Base-by-base conservation (phyloP, 2,113 vertebrate species). In the Probosciger aterrimus region DNA sequence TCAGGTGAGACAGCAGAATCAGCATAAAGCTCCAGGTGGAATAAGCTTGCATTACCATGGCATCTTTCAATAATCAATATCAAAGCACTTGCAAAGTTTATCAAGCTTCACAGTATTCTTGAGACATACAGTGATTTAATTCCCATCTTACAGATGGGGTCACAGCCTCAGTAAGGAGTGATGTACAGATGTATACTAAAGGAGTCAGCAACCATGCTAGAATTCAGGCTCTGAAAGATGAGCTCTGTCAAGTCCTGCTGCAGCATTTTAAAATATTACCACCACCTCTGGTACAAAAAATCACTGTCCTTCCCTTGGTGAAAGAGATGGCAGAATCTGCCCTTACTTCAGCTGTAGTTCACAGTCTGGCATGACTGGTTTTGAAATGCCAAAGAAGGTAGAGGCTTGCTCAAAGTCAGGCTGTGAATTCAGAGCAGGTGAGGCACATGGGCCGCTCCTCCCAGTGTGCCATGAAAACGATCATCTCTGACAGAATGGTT, bases 201-300 rank as follows among this genome's bases (percentile, higher is more conserved):
- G 71, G 63, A 93, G 70, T 81, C 81, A 74, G 84, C 78, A 74
- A 88, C 55, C 4, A 8, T 50, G 80, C 64, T 43, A 47, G 65
- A 86, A 93, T 55, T 78, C 68, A 83, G 73, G 80, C 69, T 84
- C 77, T 86, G 89, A 93, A 92, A 81, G 86, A 95, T 92, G 75
- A 91, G 91, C 49, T 90, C 76, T 93, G 92, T 85, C 88, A 91
- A 91, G 69, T 75, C 81, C 81, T 55, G 37, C 92, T 75, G 80
- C 82, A 92, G 79, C 46, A 71, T 88, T 91, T 92, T 68, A 64
- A 93, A 96, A 92, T 86, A 93, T 64, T 50, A 95, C 59, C 69
- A 84, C 39, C 47, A 43, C 20, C 47, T 44, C 50, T 52, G 27
- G 89, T 82, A 78, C 65, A 82, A 93, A 95, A 65, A 65, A 81